A percentile compares a stretch with the other conserved stretches of the same genome.
phyloP scores from a whole-genome alignment of 2,797 vertebrate species.

The Sylvia borin region DNA sequence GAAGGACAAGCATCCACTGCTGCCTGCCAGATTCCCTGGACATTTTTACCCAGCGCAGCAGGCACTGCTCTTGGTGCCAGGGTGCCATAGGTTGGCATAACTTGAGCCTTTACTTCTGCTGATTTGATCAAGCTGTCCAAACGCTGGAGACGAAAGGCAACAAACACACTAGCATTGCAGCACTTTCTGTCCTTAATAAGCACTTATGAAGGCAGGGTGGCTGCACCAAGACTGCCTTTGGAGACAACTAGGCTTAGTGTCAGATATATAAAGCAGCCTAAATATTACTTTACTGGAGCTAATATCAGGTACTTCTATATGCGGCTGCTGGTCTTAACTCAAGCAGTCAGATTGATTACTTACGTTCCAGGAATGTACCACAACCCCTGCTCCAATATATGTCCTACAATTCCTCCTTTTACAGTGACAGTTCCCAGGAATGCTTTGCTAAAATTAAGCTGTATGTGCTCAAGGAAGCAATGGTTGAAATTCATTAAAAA shows the following conservation, averaged over 20 bases:
- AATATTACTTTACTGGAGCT: not conserved
- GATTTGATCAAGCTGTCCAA: not conserved
- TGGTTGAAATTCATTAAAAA: not conserved
- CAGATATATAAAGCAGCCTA: not conserved
- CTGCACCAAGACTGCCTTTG: not conserved
- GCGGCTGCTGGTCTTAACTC: not conserved
- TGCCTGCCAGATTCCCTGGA: not conserved
- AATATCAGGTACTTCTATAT: not conserved
- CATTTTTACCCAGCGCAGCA: not conserved
- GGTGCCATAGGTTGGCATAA: not conserved
- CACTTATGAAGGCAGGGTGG: not conserved
- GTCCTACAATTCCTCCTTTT: not conserved
- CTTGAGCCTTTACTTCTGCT: not conserved
- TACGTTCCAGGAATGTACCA: not conserved
- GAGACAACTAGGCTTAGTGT: not conserved
- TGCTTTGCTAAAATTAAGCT: not conserved
- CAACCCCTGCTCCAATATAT: not conserved
- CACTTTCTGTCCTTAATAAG: not conserved
- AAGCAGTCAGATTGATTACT: not conserved
- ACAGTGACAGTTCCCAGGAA: not conserved
- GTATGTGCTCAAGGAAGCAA: not conserved
- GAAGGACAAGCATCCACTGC: rapidly evolving
- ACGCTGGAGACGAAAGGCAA: not conserved
- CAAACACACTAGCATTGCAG: not conserved
- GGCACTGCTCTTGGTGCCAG: not conserved